Base-by-base conservation (phyloP, 2,113 vertebrate species). In the Oreotragus oreotragus region DNA sequence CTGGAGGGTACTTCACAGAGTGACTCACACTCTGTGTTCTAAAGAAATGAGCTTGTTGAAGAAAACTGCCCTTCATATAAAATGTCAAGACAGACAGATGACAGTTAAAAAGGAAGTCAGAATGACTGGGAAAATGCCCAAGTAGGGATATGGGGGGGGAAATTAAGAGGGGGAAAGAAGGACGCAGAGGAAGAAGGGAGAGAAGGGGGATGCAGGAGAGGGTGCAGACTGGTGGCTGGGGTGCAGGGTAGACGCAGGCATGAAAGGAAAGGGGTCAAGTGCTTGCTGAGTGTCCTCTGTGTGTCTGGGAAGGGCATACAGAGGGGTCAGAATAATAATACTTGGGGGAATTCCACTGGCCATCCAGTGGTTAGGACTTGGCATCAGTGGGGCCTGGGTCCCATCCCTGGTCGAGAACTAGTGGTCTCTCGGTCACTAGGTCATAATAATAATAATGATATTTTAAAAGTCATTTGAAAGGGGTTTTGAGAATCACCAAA, bases 391-490 rank as follows among this genome's bases (percentile, higher is more conserved):
- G 28, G 16, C 16, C 9, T 21, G 45, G 16, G 77, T 12, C 45
- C 45, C 16, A 51, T 21, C 16, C 45, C 28, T 49, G 28, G 77
- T 19, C 5, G 5, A 30, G 45, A 80, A 33, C 36, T 43, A 76
- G 70, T 27, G 70, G 70, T 27, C 70, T 76, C 70, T 43, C 1
- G 4, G 64, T 70, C 64, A 36, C 36, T 39, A 36, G 17, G 33
- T 66, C n/a, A 76, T 30, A 21, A 80, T 51, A 33, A 80, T 33
- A 39, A 94, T 27, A 80, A n/a, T 15, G 30, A 14, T 27, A 33
- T 23, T 80, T 88, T 53, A 19, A 49, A 91, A 93, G 55, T 58
- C 81, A 79, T 33, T 86, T 66, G 83, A 96, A 86, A 33, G n/a
- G 13, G 10, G 80, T 94, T 80, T 94, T 6, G 7, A 97, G 60